Conservation (phyloP, 1,140 invertebrate species). For the Chrysopa pallens region DNA sequence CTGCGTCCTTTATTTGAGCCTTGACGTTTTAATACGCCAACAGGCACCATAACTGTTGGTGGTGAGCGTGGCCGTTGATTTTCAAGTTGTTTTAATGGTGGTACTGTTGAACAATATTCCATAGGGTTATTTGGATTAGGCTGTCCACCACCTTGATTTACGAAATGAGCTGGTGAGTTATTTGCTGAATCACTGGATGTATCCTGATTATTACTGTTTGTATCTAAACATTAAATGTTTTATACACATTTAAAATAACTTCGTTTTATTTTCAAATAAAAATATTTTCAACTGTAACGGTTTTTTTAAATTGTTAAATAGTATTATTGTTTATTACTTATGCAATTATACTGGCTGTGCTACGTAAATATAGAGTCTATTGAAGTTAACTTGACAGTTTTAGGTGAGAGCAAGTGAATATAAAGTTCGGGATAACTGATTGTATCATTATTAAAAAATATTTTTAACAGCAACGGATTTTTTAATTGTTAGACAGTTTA, state of each 20-base stretch:
- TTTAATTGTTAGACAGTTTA: too few species aligned
- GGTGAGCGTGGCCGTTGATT: slow-evolving; percentile 28
- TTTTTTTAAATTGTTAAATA: too few species aligned
- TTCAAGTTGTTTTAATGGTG: slow-evolving; percentile 56
- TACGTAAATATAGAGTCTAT: too few species aligned
- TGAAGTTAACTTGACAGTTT: too few species aligned
- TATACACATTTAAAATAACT: background rate
- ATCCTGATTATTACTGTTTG: slow-evolving; percentile 7
- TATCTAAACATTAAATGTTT: background rate
- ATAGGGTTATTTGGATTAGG: slow-evolving; percentile 80
- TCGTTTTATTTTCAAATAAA: too few species aligned
- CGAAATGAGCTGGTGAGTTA: background rate
- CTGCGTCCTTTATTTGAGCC: slow-evolving; percentile 30
- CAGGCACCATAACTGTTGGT: slow-evolving; percentile 68
- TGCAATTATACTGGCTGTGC: too few species aligned
- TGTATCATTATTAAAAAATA: too few species aligned
- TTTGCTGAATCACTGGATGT: background rate
- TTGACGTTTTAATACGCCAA: slow-evolving; percentile 63
- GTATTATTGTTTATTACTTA: too few species aligned
- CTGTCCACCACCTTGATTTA: slow-evolving; percentile 16
- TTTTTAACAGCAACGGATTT: too few species aligned
- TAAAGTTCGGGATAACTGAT: too few species aligned
- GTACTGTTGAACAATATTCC: slow-evolving; percentile 78
- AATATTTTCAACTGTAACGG: too few species aligned
- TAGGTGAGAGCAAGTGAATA: too few species aligned